These are phyloP conservation scores for Miniopterus natalensis DNA, from an alignment of 2,113 vertebrate species.

Conservation along the genomic window DNA sequence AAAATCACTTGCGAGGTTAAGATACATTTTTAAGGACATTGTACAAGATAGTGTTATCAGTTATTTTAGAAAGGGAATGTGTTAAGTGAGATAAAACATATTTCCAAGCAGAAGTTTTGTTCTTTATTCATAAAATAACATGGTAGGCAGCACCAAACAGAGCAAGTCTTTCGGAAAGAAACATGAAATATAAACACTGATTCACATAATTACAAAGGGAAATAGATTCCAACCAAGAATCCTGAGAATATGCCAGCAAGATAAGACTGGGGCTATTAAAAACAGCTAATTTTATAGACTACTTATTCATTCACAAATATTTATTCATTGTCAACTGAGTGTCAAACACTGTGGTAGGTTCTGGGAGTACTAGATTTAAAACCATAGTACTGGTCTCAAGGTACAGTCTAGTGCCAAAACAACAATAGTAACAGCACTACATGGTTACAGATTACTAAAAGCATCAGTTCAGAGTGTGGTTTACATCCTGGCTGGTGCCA, in stretches of 20 bases:
- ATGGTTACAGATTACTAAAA: not conserved
- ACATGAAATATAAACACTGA: not conserved
- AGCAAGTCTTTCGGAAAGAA: constrained; percentile 15
- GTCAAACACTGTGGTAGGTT: not conserved
- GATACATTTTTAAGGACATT: constrained; percentile 21
- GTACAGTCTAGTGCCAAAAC: not conserved
- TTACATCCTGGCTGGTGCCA: not conserved
- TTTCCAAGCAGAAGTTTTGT: constrained; percentile 47
- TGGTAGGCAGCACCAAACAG: constrained; percentile 11
- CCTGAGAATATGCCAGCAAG: not conserved
- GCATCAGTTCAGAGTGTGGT: not conserved
- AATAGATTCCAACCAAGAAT: constrained; percentile 21
- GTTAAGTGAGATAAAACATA: constrained; percentile 1
- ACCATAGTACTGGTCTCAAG: not conserved
- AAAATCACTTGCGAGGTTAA: not conserved
- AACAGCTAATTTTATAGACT: not conserved
- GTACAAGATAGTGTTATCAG: not conserved
- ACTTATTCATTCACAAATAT: constrained; percentile 7
- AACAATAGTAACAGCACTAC: not conserved
- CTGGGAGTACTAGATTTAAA: not conserved
- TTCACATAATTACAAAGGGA: constrained; percentile 33
- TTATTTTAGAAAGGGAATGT: not conserved
- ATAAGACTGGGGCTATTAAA: not conserved
- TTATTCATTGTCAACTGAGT: constrained; percentile 21
- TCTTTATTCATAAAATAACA: constrained; percentile 40